Conservation (phyloP, 2,797 vertebrate genomes). For the Lagodon rhomboides region DNA sequence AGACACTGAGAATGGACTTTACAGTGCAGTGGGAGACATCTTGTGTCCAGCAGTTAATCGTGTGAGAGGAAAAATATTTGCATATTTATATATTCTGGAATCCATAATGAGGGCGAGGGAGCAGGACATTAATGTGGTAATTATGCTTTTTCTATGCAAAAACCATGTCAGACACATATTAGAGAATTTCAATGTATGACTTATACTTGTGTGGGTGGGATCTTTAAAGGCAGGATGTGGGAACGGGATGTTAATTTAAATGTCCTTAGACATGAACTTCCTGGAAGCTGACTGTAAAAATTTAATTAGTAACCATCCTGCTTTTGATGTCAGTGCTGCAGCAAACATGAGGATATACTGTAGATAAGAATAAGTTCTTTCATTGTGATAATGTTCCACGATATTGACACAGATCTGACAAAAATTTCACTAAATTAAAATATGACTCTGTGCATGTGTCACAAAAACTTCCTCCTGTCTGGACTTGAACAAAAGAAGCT, state of each 20-base stretch:
- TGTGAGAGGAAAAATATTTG: too few relatives aligned
- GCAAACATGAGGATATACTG: not conserved
- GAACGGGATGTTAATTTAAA: not conserved
- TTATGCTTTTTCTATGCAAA: too few relatives aligned
- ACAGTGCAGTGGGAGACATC: too few relatives aligned
- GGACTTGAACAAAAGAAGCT: not conserved
- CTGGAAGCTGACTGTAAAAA: not conserved
- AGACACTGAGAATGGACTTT: too few relatives aligned
- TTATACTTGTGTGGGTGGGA: too few relatives aligned
- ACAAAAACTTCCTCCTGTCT: not conserved
- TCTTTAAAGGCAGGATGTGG: not conserved
- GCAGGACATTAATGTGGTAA: too few relatives aligned
- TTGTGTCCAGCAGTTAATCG: too few relatives aligned
- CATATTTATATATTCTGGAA: too few relatives aligned
- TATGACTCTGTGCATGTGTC: not conserved
- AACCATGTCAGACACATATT: too few relatives aligned
- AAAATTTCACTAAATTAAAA: not conserved
- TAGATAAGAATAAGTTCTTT: not conserved
- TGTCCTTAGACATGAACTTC: not conserved
- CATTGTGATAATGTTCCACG: not conserved
- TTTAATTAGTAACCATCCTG: not conserved
- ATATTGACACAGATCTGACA: not conserved
- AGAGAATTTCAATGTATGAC: too few relatives aligned
- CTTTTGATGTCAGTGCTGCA: conserved; percentile 19
- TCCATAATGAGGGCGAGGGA: too few relatives aligned